Conservation (phyloP, 64 coral and sea anemone genomes). For the Pocillopora verrucosa region DNA sequence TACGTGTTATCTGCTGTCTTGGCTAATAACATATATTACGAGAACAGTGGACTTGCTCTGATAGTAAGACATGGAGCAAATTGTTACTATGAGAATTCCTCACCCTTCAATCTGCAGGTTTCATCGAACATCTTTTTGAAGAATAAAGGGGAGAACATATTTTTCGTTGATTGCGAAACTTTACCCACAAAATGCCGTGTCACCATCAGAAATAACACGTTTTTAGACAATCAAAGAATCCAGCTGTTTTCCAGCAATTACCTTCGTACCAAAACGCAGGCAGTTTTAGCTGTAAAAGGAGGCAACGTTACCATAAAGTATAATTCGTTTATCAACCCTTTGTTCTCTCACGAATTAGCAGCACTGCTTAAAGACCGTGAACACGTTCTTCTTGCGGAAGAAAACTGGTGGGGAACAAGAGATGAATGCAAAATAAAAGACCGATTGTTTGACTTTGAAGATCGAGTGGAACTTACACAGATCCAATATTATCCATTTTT, state of each 20-base stretch:
- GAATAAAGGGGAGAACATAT: slow-evolving; percentile 46
- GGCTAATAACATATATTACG: slow-evolving; percentile 33
- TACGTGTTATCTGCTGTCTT: slow-evolving; percentile 48
- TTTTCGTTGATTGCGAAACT: slow-evolving; percentile 59
- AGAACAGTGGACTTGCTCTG: slow-evolving; percentile 46
- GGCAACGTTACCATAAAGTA: slow-evolving; percentile 55
- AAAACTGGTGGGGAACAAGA: slow-evolving; percentile 79
- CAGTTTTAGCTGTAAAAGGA: slow-evolving; percentile 51
- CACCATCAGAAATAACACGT: slow-evolving; percentile 34
- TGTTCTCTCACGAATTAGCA: slow-evolving; percentile 44
- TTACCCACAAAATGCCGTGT: slow-evolving; percentile 26
- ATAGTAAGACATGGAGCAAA: slow-evolving; percentile 1
- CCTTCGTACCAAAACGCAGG: slow-evolving; percentile 39
- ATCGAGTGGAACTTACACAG: slow-evolving; percentile 65
- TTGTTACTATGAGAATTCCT: not conserved
- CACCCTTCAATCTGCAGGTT: slow-evolving; percentile 44
- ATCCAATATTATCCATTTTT: slow-evolving; percentile 61
- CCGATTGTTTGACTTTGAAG: slow-evolving; percentile 63
- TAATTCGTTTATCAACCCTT: slow-evolving; percentile 54
- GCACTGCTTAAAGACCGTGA: slow-evolving; percentile 46
- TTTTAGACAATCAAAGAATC: slow-evolving; percentile 14
- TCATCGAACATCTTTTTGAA: slow-evolving; percentile 44
- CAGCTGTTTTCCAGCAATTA: slow-evolving; percentile 32
- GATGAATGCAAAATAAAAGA: slow-evolving; percentile 59
- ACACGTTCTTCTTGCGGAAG: slow-evolving; percentile 19